Evolutionary conservation across 2,797 vertebrate species (phyloP).

Genomic region (Merluccius polli): DNA sequence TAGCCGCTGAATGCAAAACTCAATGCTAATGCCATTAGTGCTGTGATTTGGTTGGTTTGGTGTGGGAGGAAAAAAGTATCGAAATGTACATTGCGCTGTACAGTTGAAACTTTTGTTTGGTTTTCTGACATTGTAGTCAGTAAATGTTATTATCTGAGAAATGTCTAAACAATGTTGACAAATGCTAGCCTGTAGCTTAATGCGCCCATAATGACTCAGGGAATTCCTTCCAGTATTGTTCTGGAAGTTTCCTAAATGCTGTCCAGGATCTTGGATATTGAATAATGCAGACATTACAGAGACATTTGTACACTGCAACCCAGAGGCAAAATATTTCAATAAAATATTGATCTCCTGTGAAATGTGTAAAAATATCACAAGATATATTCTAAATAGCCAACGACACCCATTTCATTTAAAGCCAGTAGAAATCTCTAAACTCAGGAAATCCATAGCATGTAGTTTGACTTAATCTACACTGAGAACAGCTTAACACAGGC

Average conservation of each 20-base stretch:
- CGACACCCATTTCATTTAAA: background rate
- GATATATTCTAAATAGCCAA: background rate
- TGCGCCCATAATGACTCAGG: background rate
- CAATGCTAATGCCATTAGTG: background rate
- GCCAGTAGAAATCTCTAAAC: background rate
- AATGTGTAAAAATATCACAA: background rate
- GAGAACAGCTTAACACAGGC: background rate
- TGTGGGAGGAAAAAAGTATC: background rate
- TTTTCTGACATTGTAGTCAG: background rate
- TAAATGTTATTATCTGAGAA: no score
- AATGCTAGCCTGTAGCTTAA: background rate
- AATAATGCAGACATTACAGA: background rate
- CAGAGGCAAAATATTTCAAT: no score
- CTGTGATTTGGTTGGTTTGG: background rate
- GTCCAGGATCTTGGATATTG: background rate
- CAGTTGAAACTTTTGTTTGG: background rate
- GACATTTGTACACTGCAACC: no score
- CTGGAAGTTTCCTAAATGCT: background rate
- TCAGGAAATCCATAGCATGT: background rate
- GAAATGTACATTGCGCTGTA: background rate
- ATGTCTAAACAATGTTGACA: background rate
- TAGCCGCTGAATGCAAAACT: background rate
- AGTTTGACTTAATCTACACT: background rate
- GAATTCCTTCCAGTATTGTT: background rate
- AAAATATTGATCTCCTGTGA: background rate